Evolutionary conservation across 2,113 vertebrate species (phyloP), one percentile per base, ranked within the genome.

Genomic region (Heterotilapia buettikoferi): DNA sequence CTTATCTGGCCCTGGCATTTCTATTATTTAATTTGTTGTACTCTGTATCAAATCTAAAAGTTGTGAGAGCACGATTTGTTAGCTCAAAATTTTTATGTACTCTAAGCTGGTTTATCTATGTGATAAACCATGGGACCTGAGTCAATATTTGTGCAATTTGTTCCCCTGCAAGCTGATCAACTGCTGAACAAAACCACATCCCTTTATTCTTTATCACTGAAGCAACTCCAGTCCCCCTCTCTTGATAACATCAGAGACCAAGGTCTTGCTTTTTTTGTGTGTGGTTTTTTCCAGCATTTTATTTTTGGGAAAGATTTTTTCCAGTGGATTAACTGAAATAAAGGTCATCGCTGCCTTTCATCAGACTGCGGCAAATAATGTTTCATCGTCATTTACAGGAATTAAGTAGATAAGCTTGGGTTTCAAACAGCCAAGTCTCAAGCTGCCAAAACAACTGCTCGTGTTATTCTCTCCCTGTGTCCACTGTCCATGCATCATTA

Each of bases 331-430:
- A 87, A 33, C 90, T 89, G 31, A 88, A 84, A 88, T 79, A 90
- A 94, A 92, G 89, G 88, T 92, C 86, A 92, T 89, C 53, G 2
- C 19, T 54, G 36, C 43, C 45, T 91, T 89, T 86, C 71, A 89
- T 92, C 84, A 89, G 80, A 52, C 43, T 56, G 66, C 38, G 63
- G 76, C 80, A 78, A 88, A 84, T 66, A 76, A 85, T 83, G n/a
- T 88, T 93, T 88, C 80, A 87, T 86, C 7, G 5, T 40, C 73
- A 86, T 86, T 84, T 83, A 82, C 45, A 87, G 73, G 83, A 80
- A 93, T 85, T 88, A 87, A 84, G 29, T 31, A 56, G 86, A 87
- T 84, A 84, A 88, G 89, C 88, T 85, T 31, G 9, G 50, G 33
- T 84, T 73, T 80, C 50, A 63, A 87, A 80, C 33, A 45, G 29